Conservation (phyloP, 2,797 vertebrate genomes). For the Tokudaia muenninki region DNA sequence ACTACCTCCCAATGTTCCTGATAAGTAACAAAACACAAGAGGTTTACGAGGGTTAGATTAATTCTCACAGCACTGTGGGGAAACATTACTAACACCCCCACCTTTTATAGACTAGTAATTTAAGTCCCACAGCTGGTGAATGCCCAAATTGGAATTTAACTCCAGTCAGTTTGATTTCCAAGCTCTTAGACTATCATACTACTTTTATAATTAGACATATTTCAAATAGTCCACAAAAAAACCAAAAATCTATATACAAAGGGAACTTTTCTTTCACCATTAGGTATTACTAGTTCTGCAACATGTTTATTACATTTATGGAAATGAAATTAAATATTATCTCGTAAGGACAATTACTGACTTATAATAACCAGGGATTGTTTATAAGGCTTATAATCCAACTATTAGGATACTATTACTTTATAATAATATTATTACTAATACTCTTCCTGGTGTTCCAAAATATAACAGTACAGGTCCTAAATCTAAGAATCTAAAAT, state of each 20-base stretch:
- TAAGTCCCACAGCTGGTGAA: background rate
- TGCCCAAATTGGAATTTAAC: background rate
- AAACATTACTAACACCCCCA: background rate
- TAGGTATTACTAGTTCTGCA: background rate
- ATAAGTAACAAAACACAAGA: background rate
- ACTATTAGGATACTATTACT: background rate
- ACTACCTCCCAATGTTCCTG: background rate
- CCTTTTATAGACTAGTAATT: background rate
- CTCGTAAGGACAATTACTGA: background rate
- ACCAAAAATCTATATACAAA: background rate
- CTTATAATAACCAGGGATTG: background rate
- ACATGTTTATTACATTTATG: background rate
- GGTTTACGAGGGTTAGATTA: background rate
- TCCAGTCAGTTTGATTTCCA: background rate
- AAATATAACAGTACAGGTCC: background rate
- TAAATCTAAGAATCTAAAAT: constrained; percentile 30
- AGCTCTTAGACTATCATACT: background rate
- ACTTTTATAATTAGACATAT: background rate
- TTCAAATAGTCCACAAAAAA: constrained; percentile 3
- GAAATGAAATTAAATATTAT: background rate
- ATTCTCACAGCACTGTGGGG: background rate
- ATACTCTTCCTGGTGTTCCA: background rate
- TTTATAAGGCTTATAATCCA: background rate
- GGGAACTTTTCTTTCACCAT: background rate
- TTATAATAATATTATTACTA: background rate